Evolutionary conservation across 2,888 invertebrate species (phyloP).

Genomic region (Graphium colonna): DNA sequence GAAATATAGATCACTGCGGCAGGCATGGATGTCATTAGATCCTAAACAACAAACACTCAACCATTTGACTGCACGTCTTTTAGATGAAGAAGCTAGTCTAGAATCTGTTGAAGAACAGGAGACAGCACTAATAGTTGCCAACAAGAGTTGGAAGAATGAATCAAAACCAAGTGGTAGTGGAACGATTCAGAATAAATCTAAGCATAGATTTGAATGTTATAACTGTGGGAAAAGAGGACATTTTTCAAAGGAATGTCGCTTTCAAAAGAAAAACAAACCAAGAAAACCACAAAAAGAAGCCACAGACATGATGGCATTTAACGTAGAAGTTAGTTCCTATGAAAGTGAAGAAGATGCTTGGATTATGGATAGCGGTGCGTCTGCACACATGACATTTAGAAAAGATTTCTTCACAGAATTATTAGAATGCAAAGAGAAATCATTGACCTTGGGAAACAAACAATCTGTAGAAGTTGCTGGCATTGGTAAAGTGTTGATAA

Average conservation of each 20-base stretch:
- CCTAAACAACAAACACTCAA: slow-evolving; percentile 25
- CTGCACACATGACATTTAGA: slow-evolving; percentile 27
- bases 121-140: slow-evolving; percentile 28
- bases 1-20: slow-evolving; percentile 32
- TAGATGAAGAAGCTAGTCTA: slow-evolving; percentile 30
- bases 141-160: slow-evolving; percentile 5
- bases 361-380: slow-evolving; percentile 34
- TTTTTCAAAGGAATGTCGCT: slow-evolving; percentile 33
- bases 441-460: slow-evolving; percentile 32
- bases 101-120: slow-evolving; percentile 26
- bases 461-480: slow-evolving; percentile 30
- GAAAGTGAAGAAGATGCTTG: slow-evolving; percentile 13
- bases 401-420: slow-evolving; percentile 29
- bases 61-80: slow-evolving; percentile 31
- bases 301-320: slow-evolving; percentile 31
- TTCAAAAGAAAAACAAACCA: slow-evolving; percentile 22
- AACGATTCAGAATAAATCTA: slow-evolving; percentile 7
- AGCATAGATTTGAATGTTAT: slow-evolving; percentile 34
- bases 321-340: slow-evolving; percentile 13
- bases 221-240: slow-evolving; percentile 35
- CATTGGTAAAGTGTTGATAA: slow-evolving; percentile 30
- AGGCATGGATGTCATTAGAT: slow-evolving; percentile 35
- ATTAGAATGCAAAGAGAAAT: slow-evolving; percentile 23
- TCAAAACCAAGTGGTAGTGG: slow-evolving; percentile 2
- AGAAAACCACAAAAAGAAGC: slow-evolving; percentile 22